Percentiles rank a stretch among this genome's conserved stretches.
phyloP scores from a whole-genome alignment of 2,888 invertebrate genomes.

The Andrena marginata region DNA sequence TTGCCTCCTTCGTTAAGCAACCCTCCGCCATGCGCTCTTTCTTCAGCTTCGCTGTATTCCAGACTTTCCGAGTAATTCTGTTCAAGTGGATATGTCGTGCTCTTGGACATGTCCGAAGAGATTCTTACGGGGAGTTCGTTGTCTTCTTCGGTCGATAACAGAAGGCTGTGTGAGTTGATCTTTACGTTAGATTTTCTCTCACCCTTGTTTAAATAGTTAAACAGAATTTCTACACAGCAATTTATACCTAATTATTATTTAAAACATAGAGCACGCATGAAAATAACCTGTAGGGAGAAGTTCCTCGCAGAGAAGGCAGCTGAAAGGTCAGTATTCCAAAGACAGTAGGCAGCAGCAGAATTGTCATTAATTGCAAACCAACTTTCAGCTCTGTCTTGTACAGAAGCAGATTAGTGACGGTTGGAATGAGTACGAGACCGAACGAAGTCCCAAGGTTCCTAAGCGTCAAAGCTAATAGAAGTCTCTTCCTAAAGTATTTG shows the following conservation, averaged over 20 bases:
- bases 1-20: conserved; percentile 69
- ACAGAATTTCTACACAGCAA: not conserved
- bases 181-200: not conserved
- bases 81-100: not conserved
- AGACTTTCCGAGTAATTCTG: conserved; percentile 5
- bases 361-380: conserved; percentile 75
- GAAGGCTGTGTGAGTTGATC: conserved; percentile 65
- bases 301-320: conserved; percentile 52
- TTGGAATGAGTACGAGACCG: conserved; percentile 75
- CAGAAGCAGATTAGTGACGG: conserved; percentile 71
- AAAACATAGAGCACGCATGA: not conserved
- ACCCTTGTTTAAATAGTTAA: not conserved
- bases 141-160: conserved; percentile 74
- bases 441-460: conserved; percentile 74
- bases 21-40: not conserved
- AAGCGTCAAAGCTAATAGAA: conserved; percentile 71
- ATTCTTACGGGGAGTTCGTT: conserved; percentile 71
- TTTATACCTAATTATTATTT: not conserved
- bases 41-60: conserved; percentile 19
- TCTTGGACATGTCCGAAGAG: conserved; percentile 22
- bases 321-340: conserved; percentile 74
- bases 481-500: conserved; percentile 75
- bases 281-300: conserved; percentile 70
- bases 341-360: conserved; percentile 74
- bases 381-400: conserved; percentile 66